Percentiles rank a stretch among this genome's conserved stretches.
phyloP scores from a whole-genome alignment of 2,888 invertebrate genomes.

The Lasioglossum villosulum region DNA sequence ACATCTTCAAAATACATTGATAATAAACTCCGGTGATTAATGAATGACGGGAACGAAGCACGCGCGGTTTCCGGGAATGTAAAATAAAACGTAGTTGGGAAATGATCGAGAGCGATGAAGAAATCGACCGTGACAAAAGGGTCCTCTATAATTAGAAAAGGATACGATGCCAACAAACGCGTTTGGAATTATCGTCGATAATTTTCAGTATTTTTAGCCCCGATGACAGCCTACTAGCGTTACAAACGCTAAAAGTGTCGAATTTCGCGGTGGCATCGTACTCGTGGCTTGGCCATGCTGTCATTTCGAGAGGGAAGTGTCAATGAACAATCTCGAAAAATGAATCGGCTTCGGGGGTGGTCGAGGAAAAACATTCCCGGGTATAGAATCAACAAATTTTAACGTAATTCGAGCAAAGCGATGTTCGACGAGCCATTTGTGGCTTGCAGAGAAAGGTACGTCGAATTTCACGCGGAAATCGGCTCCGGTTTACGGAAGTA shows the following conservation, averaged over 20 bases:
- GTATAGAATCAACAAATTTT: constrained; percentile 16
- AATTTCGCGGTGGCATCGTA: constrained; percentile 18
- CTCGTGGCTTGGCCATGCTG: neutral
- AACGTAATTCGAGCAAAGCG: neutral
- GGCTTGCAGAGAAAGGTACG: constrained; percentile 42
- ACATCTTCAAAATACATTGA: no score
- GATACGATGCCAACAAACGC: constrained; percentile 45
- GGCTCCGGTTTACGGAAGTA: constrained; percentile 50
- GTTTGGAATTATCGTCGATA: constrained; percentile 49
- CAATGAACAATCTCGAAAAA: neutral
- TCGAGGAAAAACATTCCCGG: neutral
- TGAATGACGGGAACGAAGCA: neutral
- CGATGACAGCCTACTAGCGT: constrained; percentile 37
- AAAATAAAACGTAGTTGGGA: constrained; percentile 6
- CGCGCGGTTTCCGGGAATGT: neutral
- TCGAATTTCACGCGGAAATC: constrained; percentile 46
- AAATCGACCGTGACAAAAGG: constrained; percentile 44
- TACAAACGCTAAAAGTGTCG: constrained; percentile 31
- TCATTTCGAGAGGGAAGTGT: neutral
- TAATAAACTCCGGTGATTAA: no score
- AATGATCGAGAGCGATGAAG: constrained; percentile 38
- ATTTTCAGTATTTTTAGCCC: constrained; percentile 55
- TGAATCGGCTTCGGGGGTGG: neutral
- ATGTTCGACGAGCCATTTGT: constrained; percentile 12
- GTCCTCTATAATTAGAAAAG: constrained; percentile 42